phyloP scores from a whole-genome alignment of 2,113 vertebrate genomes.

The Enhydra lutris region DNA sequence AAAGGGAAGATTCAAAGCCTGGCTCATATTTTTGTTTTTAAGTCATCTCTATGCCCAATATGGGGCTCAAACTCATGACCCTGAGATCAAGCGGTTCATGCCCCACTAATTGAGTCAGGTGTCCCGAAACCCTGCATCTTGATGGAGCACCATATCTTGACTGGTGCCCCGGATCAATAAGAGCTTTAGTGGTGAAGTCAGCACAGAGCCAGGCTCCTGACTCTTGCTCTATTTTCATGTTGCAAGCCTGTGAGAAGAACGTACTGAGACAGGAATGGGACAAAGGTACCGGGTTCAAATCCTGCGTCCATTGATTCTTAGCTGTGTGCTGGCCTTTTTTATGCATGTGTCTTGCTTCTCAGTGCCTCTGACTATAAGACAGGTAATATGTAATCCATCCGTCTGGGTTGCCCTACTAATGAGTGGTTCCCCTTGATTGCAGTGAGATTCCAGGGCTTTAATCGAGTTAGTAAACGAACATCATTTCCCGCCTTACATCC shows the following conservation, averaged over 20 bases:
- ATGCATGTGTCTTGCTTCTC: background rate
- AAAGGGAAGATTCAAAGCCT: background rate
- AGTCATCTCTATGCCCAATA: background rate
- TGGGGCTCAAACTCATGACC: background rate
- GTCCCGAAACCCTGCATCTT: background rate
- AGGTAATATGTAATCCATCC: background rate
- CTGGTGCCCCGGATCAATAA: rapidly evolving
- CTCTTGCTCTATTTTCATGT: too few relatives aligned
- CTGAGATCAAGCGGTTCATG: background rate
- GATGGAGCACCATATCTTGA: rapidly evolving
- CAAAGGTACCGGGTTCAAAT: background rate
- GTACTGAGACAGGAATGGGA: background rate
- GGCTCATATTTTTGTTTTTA: background rate
- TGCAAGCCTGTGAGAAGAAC: background rate
- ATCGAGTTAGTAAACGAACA: background rate
- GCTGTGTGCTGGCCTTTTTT: rapidly evolving
- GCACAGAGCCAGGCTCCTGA: background rate
- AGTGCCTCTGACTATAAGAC: background rate
- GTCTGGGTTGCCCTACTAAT: background rate
- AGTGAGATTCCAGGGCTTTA: background rate
- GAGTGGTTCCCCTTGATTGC: background rate
- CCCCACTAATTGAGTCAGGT: background rate
- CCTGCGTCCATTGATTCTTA: background rate
- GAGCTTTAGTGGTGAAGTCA: background rate
- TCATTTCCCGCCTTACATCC: background rate